These are phyloP conservation scores for Trachymyrmex cornetzi DNA, from an alignment of 1,140 invertebrate species.

Conservation along the genomic window DNA sequence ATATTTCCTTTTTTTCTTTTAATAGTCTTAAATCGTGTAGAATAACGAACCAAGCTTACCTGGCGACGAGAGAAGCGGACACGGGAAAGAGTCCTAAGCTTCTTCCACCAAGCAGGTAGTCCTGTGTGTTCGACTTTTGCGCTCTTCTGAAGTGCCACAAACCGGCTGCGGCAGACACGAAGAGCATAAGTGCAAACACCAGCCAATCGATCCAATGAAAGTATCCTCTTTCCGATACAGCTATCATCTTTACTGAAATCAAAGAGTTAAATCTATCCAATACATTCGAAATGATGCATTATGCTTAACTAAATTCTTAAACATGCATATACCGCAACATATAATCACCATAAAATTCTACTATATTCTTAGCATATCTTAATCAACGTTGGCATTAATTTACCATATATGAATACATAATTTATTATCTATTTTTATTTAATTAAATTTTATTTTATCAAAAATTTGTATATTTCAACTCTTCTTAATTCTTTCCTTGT, in stretches of 20 bases:
- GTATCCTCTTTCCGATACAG: slow-evolving; percentile 71
- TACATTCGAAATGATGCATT: background rate
- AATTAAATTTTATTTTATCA: background rate
- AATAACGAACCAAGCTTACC: slow-evolving; percentile 86
- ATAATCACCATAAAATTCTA: background rate
- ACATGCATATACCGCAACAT: too few species aligned
- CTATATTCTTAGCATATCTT: background rate
- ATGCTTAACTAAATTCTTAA: background rate
- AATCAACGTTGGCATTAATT: background rate
- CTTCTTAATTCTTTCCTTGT: background rate
- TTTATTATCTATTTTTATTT: background rate
- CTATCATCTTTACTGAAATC: slow-evolving; percentile 64
- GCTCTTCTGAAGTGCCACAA: slow-evolving; percentile 84
- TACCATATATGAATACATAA: background rate
- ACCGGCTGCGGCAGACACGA: slow-evolving; percentile 85
- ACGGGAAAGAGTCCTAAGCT: slow-evolving; percentile 92
- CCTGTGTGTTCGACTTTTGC: slow-evolving; percentile 85
- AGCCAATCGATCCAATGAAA: slow-evolving; percentile 88
- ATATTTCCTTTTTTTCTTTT: slow-evolving; percentile 13
- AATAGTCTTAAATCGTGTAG: slow-evolving; percentile 27
- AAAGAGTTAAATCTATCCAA: slow-evolving; percentile 17
- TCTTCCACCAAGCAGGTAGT: slow-evolving; percentile 92
- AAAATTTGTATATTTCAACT: background rate
- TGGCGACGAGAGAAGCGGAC: slow-evolving; percentile 93
- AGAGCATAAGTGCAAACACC: slow-evolving; percentile 88